A percentile compares a stretch with the other conserved stretches of the same genome.
Evolutionary conservation across 1,140 invertebrate species (phyloP).

Genomic region (Lasaia peninsularis): DNA sequence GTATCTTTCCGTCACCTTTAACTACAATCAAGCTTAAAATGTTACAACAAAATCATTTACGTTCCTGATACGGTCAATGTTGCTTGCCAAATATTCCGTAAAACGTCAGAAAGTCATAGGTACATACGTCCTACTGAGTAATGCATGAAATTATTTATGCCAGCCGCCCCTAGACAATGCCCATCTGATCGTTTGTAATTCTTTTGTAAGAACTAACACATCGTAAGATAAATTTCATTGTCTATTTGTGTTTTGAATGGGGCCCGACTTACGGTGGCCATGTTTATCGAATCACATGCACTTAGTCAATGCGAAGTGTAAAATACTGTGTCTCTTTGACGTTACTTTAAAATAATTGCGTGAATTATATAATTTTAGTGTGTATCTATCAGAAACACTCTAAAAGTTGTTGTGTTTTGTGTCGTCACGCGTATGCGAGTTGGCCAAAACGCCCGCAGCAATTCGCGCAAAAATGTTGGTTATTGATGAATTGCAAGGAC

Average conservation of each 20-base stretch:
- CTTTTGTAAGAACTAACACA: constrained; percentile 43
- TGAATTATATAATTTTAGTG: constrained; percentile 67
- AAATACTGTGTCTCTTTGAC: constrained; percentile 52
- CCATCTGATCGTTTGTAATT: constrained; percentile 65
- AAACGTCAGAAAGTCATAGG: constrained; percentile 76
- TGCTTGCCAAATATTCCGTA: constrained; percentile 76
- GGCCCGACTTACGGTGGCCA: constrained; percentile 66
- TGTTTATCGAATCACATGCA: constrained; percentile 74
- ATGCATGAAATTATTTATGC: constrained; percentile 74
- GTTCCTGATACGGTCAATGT: constrained; percentile 62
- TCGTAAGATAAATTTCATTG: constrained; percentile 60
- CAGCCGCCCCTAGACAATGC: constrained; percentile 57
- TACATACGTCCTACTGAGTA: constrained; percentile 74
- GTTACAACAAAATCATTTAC: constrained; percentile 53
- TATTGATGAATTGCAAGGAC: constrained; percentile 73
- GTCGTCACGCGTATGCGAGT: constrained; percentile 45
- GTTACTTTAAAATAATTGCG: constrained; percentile 48
- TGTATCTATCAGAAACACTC: constrained; percentile 40
- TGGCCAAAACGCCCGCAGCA: constrained; percentile 39
- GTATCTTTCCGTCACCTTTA: constrained; percentile 28
- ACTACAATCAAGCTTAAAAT: constrained; percentile 42
- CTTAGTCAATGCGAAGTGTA: constrained; percentile 52
- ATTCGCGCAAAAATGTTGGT: constrained; percentile 72
- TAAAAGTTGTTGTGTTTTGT: constrained; percentile 47
- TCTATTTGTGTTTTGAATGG: constrained; percentile 68